Evolutionary conservation across 2,888 invertebrate species (phyloP), one percentile per base, ranked within the genome.

Genomic region (Drosophila suboccidentalis): DNA sequence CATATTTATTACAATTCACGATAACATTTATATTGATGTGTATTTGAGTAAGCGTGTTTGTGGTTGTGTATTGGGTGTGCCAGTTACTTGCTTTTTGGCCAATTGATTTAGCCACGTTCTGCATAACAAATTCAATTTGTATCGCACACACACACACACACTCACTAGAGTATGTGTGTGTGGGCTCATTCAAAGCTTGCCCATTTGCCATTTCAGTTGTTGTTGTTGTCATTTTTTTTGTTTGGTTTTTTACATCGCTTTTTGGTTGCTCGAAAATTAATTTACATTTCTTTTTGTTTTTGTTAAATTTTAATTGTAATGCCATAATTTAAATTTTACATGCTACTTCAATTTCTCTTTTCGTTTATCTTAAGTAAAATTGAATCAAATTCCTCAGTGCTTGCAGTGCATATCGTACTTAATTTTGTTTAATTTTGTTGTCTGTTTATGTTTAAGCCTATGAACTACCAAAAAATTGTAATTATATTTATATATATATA

Each of bases 341-440:
- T 78, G 60, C 78, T 76, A 63, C 67, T 75, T 79, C 69, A 77
- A 79, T 70, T 85, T 78, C 70, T 60, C 78, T 74, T 80, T 78
- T 71, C 73, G 19, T 80, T 73, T 71, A 73, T 74, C 82, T 85
- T 78, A 78, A 82, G 90, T 91, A 91, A 90, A 90, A 91, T 92
- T 91, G 91, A 91, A 92, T 92, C 92, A 93, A 93, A 92, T 93
- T 92, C 93, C 93, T 92, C 92, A 92, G 92, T 93, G 93, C 93
- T 92, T 93, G 93, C 93, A 93, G 92, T 92, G 93, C 92, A 90
- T 87, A 82, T 84, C 74, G 76, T 85, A 83, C 78, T 78, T 82
- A 66, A 68, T 77, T 62, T 58, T 60, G 39, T 44, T 38, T 57
- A 39, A 41, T 46, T 49, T 41, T 51, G 49, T 61, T 61, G 67